Percentiles rank a stretch among this genome's conserved stretches.
phyloP scores from a whole-genome alignment of 2,113 vertebrate species.

The Hylia prasina region DNA sequence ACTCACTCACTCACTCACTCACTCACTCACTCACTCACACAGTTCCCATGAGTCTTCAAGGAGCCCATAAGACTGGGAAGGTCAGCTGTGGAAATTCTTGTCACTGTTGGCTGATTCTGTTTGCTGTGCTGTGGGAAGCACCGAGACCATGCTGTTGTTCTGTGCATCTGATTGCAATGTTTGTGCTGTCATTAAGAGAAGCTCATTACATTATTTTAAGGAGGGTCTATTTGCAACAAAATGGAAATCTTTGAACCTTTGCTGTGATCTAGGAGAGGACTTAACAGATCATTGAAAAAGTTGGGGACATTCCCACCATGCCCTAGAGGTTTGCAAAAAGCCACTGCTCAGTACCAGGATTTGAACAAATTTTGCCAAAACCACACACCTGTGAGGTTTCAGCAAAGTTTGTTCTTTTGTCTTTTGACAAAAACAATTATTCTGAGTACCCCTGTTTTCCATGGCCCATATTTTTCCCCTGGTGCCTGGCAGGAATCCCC shows the following conservation, averaged over 20 bases:
- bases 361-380: background rate
- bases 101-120: background rate
- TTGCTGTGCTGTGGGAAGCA: background rate
- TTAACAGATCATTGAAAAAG: background rate
- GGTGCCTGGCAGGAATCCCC: background rate
- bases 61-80: background rate
- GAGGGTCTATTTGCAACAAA: background rate
- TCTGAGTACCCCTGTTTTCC: background rate
- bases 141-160: accelerated
- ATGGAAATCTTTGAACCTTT: background rate
- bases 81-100: background rate
- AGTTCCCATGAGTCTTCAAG: background rate
- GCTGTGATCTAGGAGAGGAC: background rate
- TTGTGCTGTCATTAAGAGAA: background rate
- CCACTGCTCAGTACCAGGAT: background rate
- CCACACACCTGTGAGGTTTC: background rate
- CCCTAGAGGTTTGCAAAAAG: background rate
- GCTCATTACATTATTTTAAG: background rate
- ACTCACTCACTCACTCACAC: background rate
- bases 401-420: background rate
- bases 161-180: background rate
- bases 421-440: background rate
- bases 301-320: background rate
- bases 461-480: background rate
- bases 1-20: background rate